These are phyloP conservation scores for Ceraclea dissimilis DNA, from an alignment of 2,888 invertebrate species.

Conservation along the genomic window DNA sequence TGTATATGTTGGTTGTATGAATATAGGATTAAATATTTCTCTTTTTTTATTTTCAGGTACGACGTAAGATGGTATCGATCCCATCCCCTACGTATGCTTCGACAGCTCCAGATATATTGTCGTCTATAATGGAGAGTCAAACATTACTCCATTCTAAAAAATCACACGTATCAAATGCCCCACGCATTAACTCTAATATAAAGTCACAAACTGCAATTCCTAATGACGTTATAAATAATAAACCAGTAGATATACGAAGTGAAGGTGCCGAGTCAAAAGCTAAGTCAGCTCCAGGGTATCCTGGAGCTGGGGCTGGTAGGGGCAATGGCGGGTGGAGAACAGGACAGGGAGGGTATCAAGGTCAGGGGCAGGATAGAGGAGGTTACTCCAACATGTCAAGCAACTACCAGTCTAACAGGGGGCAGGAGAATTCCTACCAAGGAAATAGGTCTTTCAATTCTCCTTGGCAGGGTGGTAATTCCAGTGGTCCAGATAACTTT, in stretches of 20 bases:
- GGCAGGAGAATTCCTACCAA: constrained; percentile 13
- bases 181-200: constrained; percentile 47
- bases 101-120: constrained; percentile 56
- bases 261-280: constrained; percentile 35
- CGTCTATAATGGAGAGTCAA: constrained; percentile 63
- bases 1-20: too few species aligned
- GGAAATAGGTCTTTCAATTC: constrained; percentile 20
- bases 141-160: constrained; percentile 61
- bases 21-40: too few species aligned
- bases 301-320: constrained; percentile 50
- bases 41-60: constrained; percentile 34
- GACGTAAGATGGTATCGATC: constrained; percentile 43
- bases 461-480: constrained; percentile 17
- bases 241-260: constrained; percentile 32
- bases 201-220: background rate
- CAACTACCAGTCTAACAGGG: constrained; percentile 27
- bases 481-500: constrained; percentile 10
- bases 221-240: background rate
- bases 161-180: constrained; percentile 49
- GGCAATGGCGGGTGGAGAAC: constrained; percentile 36
- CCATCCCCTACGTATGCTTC: constrained; percentile 39
- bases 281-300: constrained; percentile 56
- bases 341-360: constrained; percentile 24
- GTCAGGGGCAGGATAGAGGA: constrained; percentile 19
- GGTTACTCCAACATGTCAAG: constrained; percentile 23